Evolutionary conservation across 2,113 vertebrate species (phyloP).

Genomic region (Psittacus erithacus): DNA sequence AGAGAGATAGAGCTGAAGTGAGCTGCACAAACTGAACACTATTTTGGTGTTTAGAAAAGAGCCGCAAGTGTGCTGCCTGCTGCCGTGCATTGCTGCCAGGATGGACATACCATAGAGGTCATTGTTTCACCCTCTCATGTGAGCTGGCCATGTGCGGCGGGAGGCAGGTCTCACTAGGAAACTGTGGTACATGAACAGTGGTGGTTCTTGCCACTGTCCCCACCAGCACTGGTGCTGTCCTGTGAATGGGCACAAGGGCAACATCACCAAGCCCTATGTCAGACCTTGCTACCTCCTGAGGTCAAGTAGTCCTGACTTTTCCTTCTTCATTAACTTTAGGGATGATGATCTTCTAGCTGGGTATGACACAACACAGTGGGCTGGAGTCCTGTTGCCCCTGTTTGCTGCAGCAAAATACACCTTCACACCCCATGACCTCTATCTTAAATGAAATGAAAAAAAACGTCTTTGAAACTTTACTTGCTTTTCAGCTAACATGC

Average conservation of each 20-base stretch:
- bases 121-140: rapidly evolving
- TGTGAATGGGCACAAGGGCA: not conserved
- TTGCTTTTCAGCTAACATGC: not conserved
- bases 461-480: not conserved
- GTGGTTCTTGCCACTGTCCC: not conserved
- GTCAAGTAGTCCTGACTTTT: not conserved
- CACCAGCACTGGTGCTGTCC: not conserved
- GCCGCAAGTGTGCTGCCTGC: not conserved
- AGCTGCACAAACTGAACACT: not conserved
- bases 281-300: not conserved
- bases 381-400: not conserved
- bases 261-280: not conserved
- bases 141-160: not conserved
- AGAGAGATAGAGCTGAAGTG: not conserved
- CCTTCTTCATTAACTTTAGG: not conserved
- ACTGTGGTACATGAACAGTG: rapidly evolving
- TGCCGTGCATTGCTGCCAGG: rapidly evolving
- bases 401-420: not conserved
- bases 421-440: not conserved
- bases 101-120: no score
- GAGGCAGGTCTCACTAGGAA: not conserved
- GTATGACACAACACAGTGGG: not conserved
- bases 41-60: not conserved
- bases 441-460: not conserved
- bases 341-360: not conserved